These are phyloP conservation scores for Limnodromus scolopaceus DNA, from an alignment of 2,797 vertebrate genomes.

Conservation along the genomic window DNA sequence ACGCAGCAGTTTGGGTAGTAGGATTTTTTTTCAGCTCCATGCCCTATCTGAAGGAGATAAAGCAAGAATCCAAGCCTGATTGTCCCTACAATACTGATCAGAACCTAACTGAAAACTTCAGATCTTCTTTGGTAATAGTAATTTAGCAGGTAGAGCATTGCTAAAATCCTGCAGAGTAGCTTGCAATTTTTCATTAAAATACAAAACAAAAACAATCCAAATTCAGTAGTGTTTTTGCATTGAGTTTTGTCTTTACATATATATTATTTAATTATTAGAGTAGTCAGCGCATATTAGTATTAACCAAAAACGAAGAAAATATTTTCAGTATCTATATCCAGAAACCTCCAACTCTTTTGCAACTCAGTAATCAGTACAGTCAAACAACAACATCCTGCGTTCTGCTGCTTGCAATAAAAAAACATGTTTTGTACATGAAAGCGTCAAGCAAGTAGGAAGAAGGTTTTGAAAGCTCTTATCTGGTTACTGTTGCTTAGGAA, in stretches of 20 bases:
- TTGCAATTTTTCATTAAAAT: not conserved
- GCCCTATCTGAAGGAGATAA: not conserved
- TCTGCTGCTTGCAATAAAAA: not conserved
- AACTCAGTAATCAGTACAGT: not conserved
- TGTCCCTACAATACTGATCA: not conserved
- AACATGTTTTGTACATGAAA: not conserved
- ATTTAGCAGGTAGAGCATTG: not conserved
- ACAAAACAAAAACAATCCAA: not conserved
- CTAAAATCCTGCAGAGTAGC: not conserved
- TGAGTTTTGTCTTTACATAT: not conserved
- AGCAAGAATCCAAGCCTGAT: not conserved
- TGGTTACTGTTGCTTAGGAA: conserved; percentile 60
- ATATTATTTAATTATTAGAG: not conserved
- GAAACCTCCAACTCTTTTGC: not conserved
- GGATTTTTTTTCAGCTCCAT: not conserved
- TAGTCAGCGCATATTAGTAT: not conserved
- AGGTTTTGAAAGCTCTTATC: conserved; percentile 14
- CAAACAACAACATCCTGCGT: not conserved
- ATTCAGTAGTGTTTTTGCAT: not conserved
- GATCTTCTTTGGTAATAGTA: not conserved
- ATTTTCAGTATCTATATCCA: not conserved
- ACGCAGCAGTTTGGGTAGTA: not conserved
- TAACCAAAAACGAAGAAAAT: not conserved
- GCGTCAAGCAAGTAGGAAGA: not conserved
- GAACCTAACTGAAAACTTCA: not conserved